Evolutionary conservation across 2,888 invertebrate genomes (phyloP).

Genomic region (Phymatocera aterrima): DNA sequence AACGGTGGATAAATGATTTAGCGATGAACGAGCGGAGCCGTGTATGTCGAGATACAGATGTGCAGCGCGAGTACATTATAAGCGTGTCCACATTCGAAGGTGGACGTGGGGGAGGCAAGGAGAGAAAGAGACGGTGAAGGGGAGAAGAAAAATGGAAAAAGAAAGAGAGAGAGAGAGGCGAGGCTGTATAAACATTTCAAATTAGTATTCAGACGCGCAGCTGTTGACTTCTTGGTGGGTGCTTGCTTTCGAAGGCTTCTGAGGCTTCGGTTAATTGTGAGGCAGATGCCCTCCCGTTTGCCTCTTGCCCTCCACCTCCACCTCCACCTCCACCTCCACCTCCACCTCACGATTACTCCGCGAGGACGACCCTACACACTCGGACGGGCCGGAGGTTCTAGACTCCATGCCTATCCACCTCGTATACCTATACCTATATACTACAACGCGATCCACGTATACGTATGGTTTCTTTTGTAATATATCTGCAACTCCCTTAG

Average conservation of each 20-base stretch:
- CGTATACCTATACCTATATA: not conserved
- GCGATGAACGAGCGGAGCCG: not conserved
- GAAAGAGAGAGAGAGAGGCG: slow-evolving; percentile 35
- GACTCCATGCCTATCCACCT: not conserved
- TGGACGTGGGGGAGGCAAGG: not conserved
- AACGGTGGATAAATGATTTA: too few species aligned
- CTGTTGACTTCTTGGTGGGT: slow-evolving; percentile 70
- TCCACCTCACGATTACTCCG: slow-evolving; percentile 45
- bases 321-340: slow-evolving; percentile 51
- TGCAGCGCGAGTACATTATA: not conserved
- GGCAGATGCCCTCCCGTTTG: slow-evolving; percentile 68
- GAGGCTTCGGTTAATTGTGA: slow-evolving; percentile 74
- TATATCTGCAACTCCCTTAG: slow-evolving; percentile 54
- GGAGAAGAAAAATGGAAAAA: slow-evolving; percentile 4
- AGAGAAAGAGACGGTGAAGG: slow-evolving; percentile 16
- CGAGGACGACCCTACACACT: slow-evolving; percentile 32
- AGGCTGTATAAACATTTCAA: slow-evolving; percentile 73
- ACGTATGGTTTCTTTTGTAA: slow-evolving; percentile 68
- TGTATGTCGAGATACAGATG: not conserved
- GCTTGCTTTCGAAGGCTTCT: slow-evolving; percentile 70
- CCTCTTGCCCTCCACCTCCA: slow-evolving; percentile 49
- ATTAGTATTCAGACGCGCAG: slow-evolving; percentile 73
- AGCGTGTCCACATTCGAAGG: not conserved
- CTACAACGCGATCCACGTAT: slow-evolving; percentile 46
- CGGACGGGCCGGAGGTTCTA: slow-evolving; percentile 23